Conservation (phyloP, 2,113 vertebrate species). For the Fregata magnificens region DNA sequence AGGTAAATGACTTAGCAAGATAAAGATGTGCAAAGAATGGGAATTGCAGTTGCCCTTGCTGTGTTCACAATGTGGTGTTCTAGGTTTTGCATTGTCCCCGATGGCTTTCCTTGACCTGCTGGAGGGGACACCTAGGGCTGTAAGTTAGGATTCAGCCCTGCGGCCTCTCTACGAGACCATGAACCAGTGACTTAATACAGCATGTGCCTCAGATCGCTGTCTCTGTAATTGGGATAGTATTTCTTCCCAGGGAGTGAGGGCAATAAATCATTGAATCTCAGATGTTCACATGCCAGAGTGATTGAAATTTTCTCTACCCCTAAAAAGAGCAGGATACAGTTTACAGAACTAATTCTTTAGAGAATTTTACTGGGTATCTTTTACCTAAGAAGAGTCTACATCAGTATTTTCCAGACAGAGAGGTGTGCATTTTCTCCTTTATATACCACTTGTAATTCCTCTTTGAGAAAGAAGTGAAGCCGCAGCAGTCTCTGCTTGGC, state of each 20-base stretch:
- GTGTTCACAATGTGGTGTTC: neutral
- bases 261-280: neutral
- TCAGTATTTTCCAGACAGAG: conserved; percentile 24
- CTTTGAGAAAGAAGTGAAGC: neutral
- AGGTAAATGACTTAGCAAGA: too few species aligned
- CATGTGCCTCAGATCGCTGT: neutral
- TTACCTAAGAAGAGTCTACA: neutral
- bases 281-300: neutral
- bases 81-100: neutral
- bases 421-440: neutral
- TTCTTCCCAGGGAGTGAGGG: neutral
- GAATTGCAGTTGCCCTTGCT: neutral
- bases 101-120: neutral
- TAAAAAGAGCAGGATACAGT: neutral
- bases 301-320: neutral
- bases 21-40: neutral
- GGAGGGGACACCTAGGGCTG: neutral
- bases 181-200: neutral
- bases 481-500: neutral
- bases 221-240: neutral
- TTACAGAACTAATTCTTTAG: neutral
- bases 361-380: neutral
- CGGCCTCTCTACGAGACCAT: neutral
- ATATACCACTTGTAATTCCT: conserved; percentile 31
- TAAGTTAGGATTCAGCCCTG: neutral